A percentile compares a stretch with the other conserved stretches of the same genome.
Conservation (phyloP, 2,888 invertebrate genomes). For the Nomada ferruginata region DNA sequence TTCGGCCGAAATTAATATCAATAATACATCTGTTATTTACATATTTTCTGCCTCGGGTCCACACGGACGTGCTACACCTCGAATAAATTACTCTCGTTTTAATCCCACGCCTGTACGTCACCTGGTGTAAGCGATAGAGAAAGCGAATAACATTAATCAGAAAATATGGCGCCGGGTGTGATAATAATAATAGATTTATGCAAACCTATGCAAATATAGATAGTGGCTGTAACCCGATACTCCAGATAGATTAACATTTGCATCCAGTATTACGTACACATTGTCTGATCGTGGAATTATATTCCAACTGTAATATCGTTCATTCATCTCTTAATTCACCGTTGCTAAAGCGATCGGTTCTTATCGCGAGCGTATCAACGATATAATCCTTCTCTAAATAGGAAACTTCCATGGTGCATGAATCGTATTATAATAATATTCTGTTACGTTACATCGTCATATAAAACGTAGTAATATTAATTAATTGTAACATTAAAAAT, state of each 20-base stretch:
- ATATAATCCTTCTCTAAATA: slow-evolving; percentile 3
- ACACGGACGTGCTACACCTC: too few relatives aligned
- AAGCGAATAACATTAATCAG: background rate
- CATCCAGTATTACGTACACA: slow-evolving; percentile 17
- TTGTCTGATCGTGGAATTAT: slow-evolving; percentile 22
- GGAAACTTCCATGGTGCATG: slow-evolving; percentile 7
- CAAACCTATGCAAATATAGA: background rate
- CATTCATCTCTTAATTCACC: slow-evolving; percentile 28
- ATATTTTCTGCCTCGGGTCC: too few relatives aligned
- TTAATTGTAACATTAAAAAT: background rate
- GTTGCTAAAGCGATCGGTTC: background rate
- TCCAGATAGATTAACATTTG: slow-evolving; percentile 18
- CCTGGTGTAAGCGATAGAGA: background rate
- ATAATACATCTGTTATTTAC: background rate
- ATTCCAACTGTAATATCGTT: slow-evolving; percentile 3
- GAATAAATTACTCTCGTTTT: background rate
- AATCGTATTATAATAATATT: background rate
- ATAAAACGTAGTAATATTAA: background rate
- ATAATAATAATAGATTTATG: background rate
- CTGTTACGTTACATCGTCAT: background rate
- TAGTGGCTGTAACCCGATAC: background rate
- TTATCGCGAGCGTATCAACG: background rate
- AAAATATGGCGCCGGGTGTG: slow-evolving; percentile 10
- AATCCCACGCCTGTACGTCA: background rate
- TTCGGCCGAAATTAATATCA: background rate